A percentile compares a stretch with the other conserved stretches of the same genome.
Evolutionary conservation across 2,888 invertebrate genomes (phyloP).

Genomic region (Pheosia gnoma): DNA sequence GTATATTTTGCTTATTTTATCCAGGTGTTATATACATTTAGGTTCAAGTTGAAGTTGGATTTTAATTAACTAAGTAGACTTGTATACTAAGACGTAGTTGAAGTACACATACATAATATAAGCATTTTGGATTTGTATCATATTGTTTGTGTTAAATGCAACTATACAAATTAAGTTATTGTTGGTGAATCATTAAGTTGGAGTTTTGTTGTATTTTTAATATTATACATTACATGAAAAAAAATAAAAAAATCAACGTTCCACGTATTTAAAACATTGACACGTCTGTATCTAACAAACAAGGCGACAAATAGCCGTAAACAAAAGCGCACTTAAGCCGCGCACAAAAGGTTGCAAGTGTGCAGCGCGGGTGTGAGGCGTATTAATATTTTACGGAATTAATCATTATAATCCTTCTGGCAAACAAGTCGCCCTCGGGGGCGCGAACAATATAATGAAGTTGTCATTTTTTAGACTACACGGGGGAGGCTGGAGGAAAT

Average conservation of each 20-base stretch:
- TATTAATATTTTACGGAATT: slow-evolving; percentile 84
- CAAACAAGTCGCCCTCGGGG: slow-evolving; percentile 81
- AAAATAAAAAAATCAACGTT: too few relatives aligned
- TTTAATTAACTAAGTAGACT: too few relatives aligned
- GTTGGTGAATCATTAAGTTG: too few relatives aligned
- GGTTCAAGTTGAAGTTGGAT: too few relatives aligned
- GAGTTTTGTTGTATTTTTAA: too few relatives aligned
- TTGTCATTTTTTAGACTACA: slow-evolving; percentile 83
- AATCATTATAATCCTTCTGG: slow-evolving; percentile 83
- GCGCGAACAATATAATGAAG: slow-evolving; percentile 83
- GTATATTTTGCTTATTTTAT: neutral
- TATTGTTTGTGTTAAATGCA: too few relatives aligned
- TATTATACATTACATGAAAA: too few relatives aligned
- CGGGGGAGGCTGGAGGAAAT: slow-evolving; percentile 84
- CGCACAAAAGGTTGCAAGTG: slow-evolving; percentile 71
- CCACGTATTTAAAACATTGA: neutral
- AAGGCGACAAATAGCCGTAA: slow-evolving; percentile 54
- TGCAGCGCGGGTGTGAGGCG: slow-evolving; percentile 75
- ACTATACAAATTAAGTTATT: too few relatives aligned
- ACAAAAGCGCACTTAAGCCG: slow-evolving; percentile 72
- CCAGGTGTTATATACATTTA: too few relatives aligned
- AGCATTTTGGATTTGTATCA: too few relatives aligned
- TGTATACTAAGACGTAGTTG: too few relatives aligned
- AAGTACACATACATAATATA: too few relatives aligned
- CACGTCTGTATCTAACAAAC: slow-evolving; percentile 13